These are phyloP conservation scores for Corythornis vintsioides DNA, from an alignment of 2,113 vertebrate species.

Conservation along the genomic window DNA sequence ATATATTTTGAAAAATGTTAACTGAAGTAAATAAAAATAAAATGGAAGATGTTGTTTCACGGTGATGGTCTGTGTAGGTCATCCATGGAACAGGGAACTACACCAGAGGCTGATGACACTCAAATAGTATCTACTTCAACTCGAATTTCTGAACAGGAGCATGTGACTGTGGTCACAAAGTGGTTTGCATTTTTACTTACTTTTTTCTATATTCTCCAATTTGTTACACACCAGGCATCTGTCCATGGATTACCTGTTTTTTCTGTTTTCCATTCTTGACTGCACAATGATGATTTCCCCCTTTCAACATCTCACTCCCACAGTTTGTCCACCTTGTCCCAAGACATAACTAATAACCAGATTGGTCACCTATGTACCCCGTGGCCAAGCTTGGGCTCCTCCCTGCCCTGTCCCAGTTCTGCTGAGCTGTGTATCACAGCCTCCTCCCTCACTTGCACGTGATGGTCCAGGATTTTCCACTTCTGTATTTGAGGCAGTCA, in stretches of 20 bases:
- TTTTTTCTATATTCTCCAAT: background rate
- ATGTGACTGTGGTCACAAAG: background rate
- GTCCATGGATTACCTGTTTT: rapidly evolving
- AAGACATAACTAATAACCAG: background rate
- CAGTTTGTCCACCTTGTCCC: background rate
- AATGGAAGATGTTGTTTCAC: background rate
- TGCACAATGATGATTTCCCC: background rate
- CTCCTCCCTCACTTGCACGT: background rate
- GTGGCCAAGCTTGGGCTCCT: background rate
- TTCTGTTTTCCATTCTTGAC: background rate
- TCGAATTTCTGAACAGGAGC: background rate
- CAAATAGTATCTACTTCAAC: background rate
- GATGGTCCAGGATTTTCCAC: background rate
- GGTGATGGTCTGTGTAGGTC: background rate
- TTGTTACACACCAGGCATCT: background rate
- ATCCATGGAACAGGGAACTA: background rate
- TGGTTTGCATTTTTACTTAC: background rate
- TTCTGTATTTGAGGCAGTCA: background rate
- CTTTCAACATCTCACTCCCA: background rate
- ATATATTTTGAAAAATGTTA: background rate
- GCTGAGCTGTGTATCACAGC: background rate
- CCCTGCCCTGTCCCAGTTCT: background rate
- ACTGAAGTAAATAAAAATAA: background rate
- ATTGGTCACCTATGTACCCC: background rate
- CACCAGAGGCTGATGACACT: background rate